Evolutionary conservation across 2,113 vertebrate species (phyloP).

Genomic region (Ceuthmochares aereus): DNA sequence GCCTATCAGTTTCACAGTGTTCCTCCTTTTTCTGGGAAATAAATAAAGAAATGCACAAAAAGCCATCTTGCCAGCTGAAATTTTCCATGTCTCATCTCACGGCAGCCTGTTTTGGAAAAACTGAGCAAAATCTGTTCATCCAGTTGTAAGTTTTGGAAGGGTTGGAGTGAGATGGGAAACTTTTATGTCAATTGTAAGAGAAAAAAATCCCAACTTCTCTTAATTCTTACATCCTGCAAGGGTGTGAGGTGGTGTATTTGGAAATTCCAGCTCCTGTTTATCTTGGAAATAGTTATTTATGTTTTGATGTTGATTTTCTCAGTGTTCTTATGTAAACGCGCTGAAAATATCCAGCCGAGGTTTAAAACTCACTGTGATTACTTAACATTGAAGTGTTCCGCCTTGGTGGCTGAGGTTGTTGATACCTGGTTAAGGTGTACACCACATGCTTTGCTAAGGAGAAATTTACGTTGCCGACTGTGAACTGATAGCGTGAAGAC

Average conservation of each 20-base stretch:
- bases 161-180: not conserved
- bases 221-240: not conserved
- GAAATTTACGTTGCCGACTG: not conserved
- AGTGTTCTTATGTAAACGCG: not conserved
- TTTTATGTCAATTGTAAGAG: not conserved
- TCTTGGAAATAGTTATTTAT: not conserved
- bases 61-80: constrained; percentile 35
- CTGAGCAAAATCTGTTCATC: constrained; percentile 61
- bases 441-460: not conserved
- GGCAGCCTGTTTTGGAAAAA: constrained; percentile 61
- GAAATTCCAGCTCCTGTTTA: not conserved
- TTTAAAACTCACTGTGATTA: not conserved
- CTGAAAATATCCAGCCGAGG: not conserved
- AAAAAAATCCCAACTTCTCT: not conserved
- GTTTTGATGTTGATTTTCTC: not conserved
- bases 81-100: constrained; percentile 50
- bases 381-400: not conserved
- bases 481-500: not conserved
- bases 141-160: constrained; percentile 57
- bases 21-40: constrained; percentile 15
- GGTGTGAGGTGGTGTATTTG: not conserved
- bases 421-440: not conserved
- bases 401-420: not conserved
- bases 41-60: constrained; percentile 41
- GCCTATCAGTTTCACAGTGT: not conserved